phyloP scores from a whole-genome alignment of 2,113 vertebrate species.

The Lucifuga dentata region DNA sequence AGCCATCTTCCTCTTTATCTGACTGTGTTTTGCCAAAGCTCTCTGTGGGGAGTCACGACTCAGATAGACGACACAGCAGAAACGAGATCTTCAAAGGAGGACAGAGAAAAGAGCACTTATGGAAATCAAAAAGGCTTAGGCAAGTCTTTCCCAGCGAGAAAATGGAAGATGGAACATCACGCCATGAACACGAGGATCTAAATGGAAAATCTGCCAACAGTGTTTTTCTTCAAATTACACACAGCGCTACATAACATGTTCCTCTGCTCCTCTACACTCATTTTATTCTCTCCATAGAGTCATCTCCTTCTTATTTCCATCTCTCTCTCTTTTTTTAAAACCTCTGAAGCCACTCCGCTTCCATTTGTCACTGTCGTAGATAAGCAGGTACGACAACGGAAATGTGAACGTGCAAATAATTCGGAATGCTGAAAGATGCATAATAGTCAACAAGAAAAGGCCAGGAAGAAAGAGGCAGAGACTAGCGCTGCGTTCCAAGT shows the following conservation, averaged over 20 bases:
- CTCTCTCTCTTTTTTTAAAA: background rate
- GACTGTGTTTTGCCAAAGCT: slow-evolving; percentile 39
- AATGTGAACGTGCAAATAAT: slow-evolving; percentile 4
- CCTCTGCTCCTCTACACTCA: background rate
- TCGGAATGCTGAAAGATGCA: slow-evolving; percentile 23
- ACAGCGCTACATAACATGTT: background rate
- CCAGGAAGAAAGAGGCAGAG: slow-evolving; percentile 32
- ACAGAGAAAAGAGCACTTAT: slow-evolving; percentile 55
- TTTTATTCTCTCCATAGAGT: slow-evolving; percentile 11
- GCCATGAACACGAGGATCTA: slow-evolving; percentile 13
- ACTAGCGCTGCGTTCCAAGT: no score
- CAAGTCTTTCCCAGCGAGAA: slow-evolving; percentile 38
- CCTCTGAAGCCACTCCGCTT: background rate
- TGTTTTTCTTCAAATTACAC: slow-evolving; percentile 28
- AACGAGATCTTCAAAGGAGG: slow-evolving; percentile 72
- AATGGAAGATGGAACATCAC: slow-evolving; percentile 64
- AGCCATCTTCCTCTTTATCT: slow-evolving; percentile 44
- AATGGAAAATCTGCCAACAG: slow-evolving; percentile 26
- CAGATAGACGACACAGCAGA: slow-evolving; percentile 43
- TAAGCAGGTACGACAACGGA: background rate
- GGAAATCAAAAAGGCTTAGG: slow-evolving; percentile 62
- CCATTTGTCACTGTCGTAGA: background rate
- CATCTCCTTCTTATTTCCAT: slow-evolving; percentile 15
- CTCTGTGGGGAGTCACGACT: slow-evolving; percentile 53
- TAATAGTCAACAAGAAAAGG: slow-evolving; percentile 38